Conservation (phyloP, 1,140 invertebrate species). For the Yoshiicerus persimilis region DNA sequence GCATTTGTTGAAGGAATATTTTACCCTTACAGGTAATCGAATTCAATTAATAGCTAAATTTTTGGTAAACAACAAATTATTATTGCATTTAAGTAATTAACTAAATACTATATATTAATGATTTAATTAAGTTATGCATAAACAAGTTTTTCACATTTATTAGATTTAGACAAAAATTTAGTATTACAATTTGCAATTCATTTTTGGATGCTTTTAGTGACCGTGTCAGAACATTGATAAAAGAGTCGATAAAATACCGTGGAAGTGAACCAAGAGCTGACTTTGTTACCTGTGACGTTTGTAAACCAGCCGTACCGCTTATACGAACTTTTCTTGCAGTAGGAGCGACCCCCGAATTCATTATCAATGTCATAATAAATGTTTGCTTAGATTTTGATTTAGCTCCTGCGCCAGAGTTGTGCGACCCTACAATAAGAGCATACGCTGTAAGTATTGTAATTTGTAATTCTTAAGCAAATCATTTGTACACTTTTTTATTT, state of each 20-base stretch:
- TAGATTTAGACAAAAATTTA: too few species aligned
- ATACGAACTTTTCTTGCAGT: not conserved
- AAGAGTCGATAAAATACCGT: not conserved
- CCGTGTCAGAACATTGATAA: not conserved
- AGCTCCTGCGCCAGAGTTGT: not conserved
- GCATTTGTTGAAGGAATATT: not conserved
- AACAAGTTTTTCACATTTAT: too few species aligned
- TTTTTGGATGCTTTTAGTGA: too few species aligned
- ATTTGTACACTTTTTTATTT: too few species aligned
- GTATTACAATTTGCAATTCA: too few species aligned
- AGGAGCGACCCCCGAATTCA: not conserved
- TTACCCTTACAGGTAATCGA: not conserved
- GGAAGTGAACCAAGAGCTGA: not conserved
- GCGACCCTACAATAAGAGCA: slow-evolving; percentile 14
- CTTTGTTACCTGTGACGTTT: slow-evolving; percentile 18
- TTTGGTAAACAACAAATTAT: too few species aligned
- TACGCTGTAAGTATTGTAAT: slow-evolving; percentile 26
- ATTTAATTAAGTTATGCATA: not conserved
- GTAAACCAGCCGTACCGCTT: not conserved
- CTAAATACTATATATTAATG: not conserved
- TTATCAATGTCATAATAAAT: not conserved
- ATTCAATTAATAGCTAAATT: too few species aligned
- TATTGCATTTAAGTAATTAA: too few species aligned
- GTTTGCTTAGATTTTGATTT: not conserved
- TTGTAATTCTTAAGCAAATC: too few species aligned